Evolutionary conservation across 2,888 invertebrate species (phyloP), one percentile per base, ranked within the genome.

Genomic region (Corbicula japonica): DNA sequence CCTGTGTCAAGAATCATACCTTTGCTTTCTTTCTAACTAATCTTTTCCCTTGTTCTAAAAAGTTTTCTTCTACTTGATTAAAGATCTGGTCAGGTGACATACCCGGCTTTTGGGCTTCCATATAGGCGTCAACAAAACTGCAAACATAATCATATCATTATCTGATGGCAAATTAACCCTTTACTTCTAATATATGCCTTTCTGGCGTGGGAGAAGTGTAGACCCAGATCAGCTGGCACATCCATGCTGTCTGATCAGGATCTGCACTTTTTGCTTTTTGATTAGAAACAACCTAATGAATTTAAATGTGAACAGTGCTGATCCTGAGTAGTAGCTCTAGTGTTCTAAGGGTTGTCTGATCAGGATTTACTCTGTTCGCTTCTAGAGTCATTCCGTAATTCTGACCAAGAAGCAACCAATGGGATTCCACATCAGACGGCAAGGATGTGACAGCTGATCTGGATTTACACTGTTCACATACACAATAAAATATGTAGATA

Each of bases 91-190:
- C 77, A 0, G 50, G 34, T 1, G 79, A 34, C 18, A 62, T 46
- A 10, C 68, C 80, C 12, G 60, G 65, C n/a, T 75, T 30, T 32
- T 78, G 70, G 2, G 80, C 75, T 52, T 87, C 84, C 15, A 89
- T 79, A 79, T 92, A 92, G 70, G 90, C 91, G 15, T 93, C 90
- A 30, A 93, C 88, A 89, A 93, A 92, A 56, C 88, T 88, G 75
- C 21, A 83, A 70, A 32, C 15, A 32, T 32, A 26, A 26, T 4
- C 10, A 32, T 12, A 12, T 21, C 28, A 4, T 26, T 28, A 5
- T 26, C 5, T 54, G 21, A 12, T n/a, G 23, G 5, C n/a, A 26
- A 10, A 8, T 10, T 26, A 4, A 21, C 8, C 8, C 10, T 8
- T 6, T 18, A 28, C 10, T 8, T 28, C 10, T 28, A 8, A 6